Evolutionary conservation across 2,113 vertebrate species (phyloP), one percentile per base, ranked within the genome.

Genomic region (Rhinoderma darwinii): DNA sequence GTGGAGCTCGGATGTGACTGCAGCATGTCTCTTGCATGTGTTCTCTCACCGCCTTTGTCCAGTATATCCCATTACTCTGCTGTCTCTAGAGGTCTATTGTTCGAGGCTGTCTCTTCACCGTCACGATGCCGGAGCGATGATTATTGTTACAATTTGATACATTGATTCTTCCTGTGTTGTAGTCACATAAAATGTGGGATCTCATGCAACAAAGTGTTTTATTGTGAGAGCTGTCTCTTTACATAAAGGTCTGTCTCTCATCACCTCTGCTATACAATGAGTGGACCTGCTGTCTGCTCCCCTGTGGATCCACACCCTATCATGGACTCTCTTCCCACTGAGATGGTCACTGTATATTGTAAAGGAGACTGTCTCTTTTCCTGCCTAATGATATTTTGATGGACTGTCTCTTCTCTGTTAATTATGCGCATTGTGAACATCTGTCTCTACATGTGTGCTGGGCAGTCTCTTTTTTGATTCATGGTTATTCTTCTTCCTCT

Each of bases 351-450:
- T 61, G 77, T 25, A 35, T 63, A 15, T 39, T 37, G 32, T 39
- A 56, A 3, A 54, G 11, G 30, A 7, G 20, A 18, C 75, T 37
- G 51, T 56, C 77, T 80, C 77, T 79, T 37, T 51, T 51, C 25
- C 47, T 44, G 18, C 73, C 43, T 47, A 1, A 54, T n/a, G 11
- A 77, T 27, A 30, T 30, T 5, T 0, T 77, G n/a, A 3, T 15
- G 76, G 54, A 22, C 51, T 43, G 61, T 82, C 80, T 82, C 80
- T 78, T 54, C 35, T 30, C 61, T 50, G 63, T 17, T 35, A 30
- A 68, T 70, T 70, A 37, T 70, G 66, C 32, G 39, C 32, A 39
- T 32, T 70, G 32, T 3, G 20, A 20, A 22, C 66, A 37, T 70
- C 32, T 70, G 66, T 70, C 66, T 39, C 66, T 22, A 17, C 66